Evolutionary conservation across 2,113 vertebrate genomes (phyloP).

Genomic region (Megaceryle maxima): DNA sequence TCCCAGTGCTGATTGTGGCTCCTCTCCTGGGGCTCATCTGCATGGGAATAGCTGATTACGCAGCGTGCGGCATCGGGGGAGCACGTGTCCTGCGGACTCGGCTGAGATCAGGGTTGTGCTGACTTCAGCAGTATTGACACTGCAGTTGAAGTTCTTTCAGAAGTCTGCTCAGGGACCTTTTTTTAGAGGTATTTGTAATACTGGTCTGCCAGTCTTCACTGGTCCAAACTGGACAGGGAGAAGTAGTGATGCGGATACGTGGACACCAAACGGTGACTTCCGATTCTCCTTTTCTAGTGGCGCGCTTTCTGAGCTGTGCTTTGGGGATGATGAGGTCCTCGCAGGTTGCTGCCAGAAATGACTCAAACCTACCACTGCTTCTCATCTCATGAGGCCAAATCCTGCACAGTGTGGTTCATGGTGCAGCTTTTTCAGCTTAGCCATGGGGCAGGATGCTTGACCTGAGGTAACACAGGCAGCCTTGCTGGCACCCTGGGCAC

Average conservation of each 20-base stretch:
- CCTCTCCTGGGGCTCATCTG: constrained; percentile 41
- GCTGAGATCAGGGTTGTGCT: neutral
- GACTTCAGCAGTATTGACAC: neutral
- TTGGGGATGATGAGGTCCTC: neutral
- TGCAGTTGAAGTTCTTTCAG: neutral
- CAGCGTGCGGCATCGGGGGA: neutral
- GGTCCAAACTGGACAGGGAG: neutral
- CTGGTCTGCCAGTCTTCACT: neutral
- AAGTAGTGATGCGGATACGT: accelerated
- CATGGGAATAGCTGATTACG: constrained; percentile 44
- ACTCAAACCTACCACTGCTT: neutral
- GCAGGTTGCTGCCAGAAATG: neutral
- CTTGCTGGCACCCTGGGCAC: neutral
- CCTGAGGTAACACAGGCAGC: accelerated
- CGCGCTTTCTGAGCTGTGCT: neutral
- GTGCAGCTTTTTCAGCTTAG: neutral
- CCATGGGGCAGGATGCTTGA: neutral
- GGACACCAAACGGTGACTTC: neutral
- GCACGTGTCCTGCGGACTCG: neutral
- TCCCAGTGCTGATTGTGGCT: neutral
- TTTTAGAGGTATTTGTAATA: neutral
- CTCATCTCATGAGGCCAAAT: neutral
- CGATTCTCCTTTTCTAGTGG: neutral
- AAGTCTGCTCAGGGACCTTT: neutral
- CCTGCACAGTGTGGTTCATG: accelerated